Conservation (phyloP, 1,140 invertebrate species). For the Dolichoris vasculosae region DNA sequence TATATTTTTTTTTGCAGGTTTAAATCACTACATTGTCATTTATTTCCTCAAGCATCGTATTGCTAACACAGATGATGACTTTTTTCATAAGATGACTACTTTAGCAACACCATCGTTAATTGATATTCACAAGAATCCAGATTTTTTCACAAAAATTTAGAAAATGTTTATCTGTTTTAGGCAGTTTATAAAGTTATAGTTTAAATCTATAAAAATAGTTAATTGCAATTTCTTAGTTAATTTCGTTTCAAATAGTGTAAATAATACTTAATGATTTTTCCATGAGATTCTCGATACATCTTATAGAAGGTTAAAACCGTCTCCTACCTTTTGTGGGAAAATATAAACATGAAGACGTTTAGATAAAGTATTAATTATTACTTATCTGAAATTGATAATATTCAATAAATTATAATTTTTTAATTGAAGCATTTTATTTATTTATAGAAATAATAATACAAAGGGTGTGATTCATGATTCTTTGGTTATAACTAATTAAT, state of each 20-base stretch:
- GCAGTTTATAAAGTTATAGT: background rate
- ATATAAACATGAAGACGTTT: background rate
- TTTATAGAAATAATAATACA: background rate
- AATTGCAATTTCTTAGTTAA: background rate
- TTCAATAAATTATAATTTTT: background rate
- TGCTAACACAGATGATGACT: conserved; percentile 78
- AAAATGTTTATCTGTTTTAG: background rate
- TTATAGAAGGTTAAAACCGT: background rate
- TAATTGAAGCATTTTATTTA: background rate
- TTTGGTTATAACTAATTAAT: background rate
- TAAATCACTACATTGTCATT: conserved; percentile 88
- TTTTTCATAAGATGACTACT: background rate
- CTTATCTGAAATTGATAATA: background rate
- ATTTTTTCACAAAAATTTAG: background rate
- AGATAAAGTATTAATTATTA: background rate
- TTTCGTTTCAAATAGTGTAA: background rate
- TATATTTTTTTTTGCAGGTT: conserved; percentile 77
- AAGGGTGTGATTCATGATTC: background rate
- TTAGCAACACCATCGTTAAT: background rate
- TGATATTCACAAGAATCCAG: background rate
- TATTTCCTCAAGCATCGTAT: conserved; percentile 88
- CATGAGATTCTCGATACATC: background rate
- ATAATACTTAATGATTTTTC: background rate
- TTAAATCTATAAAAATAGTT: background rate
- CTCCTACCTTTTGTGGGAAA: background rate